Conservation (phyloP, 2,113 vertebrate species). For the Thalassarche chlororhynchos region DNA sequence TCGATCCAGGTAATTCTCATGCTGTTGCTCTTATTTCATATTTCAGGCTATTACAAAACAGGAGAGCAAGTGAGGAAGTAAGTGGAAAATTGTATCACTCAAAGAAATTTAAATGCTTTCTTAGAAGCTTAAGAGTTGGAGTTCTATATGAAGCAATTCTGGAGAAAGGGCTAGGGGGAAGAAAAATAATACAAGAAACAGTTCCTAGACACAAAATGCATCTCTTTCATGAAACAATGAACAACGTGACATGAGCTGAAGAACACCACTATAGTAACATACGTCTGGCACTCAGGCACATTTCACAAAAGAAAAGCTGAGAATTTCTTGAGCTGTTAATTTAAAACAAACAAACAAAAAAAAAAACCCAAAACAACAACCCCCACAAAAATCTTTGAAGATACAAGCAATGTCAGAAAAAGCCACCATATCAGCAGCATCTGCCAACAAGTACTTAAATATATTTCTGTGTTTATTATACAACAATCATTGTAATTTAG, state of each 20-base stretch:
- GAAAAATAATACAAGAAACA: not conserved
- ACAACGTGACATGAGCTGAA: not conserved
- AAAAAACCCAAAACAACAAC: no score
- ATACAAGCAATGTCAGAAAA: not conserved
- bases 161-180: not conserved
- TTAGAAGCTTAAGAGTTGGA: conserved; percentile 33
- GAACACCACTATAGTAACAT: not conserved
- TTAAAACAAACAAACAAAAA: not conserved
- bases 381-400: not conserved
- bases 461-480: not conserved
- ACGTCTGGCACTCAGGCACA: not conserved
- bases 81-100: conserved; percentile 11
- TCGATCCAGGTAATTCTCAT: not conserved
- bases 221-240: not conserved
- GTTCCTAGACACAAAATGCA: not conserved
- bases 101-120: conserved; percentile 10
- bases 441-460: not conserved
- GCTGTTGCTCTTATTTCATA: conserved; percentile 18
- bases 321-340: not conserved
- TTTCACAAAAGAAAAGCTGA: not conserved
- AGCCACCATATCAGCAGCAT: not conserved
- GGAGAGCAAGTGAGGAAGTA: conserved; percentile 20
- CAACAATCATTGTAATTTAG: not conserved
- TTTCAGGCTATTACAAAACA: conserved; percentile 42
- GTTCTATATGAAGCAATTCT: conserved; percentile 21